These are phyloP conservation scores for Colletes latitarsis DNA, from an alignment of 1,140 invertebrate species.

Conservation along the genomic window DNA sequence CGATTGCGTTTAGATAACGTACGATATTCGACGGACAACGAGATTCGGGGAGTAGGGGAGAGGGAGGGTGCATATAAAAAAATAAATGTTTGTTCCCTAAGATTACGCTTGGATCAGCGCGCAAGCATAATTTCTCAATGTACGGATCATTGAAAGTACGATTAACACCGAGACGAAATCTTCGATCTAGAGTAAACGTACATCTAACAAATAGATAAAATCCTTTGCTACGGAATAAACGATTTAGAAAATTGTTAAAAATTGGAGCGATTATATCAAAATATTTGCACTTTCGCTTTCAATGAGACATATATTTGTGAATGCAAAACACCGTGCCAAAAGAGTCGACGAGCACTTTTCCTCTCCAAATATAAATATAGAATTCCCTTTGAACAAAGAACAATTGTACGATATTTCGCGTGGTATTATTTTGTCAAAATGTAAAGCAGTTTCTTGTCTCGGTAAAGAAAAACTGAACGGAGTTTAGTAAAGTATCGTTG, in stretches of 20 bases:
- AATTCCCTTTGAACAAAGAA: too few species aligned
- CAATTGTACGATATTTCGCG: too few species aligned
- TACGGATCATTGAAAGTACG: not conserved
- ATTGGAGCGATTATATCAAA: not conserved
- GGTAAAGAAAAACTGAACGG: too few species aligned
- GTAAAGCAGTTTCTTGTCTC: too few species aligned
- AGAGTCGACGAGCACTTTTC: not conserved
- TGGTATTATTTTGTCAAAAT: not conserved
- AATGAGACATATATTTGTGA: not conserved
- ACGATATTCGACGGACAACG: not conserved
- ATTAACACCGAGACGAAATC: not conserved
- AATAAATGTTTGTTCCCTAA: conserved; percentile 48
- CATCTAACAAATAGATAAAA: not conserved
- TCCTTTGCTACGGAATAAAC: not conserved
- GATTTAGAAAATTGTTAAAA: not conserved
- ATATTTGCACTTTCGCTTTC: not conserved
- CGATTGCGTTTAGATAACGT: not conserved
- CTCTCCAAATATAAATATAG: not conserved
- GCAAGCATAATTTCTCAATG: not conserved
- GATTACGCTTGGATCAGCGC: conserved; percentile 1
- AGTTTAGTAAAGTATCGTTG: too few species aligned
- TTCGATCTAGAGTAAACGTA: not conserved
- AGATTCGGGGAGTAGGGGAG: not conserved
- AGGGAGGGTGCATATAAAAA: conserved; percentile 25
- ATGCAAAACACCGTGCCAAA: not conserved